Percentiles rank a stretch among this genome's conserved stretches.
Conservation (phyloP, 2,888 invertebrate species). For the Cordilura impudica region DNA sequence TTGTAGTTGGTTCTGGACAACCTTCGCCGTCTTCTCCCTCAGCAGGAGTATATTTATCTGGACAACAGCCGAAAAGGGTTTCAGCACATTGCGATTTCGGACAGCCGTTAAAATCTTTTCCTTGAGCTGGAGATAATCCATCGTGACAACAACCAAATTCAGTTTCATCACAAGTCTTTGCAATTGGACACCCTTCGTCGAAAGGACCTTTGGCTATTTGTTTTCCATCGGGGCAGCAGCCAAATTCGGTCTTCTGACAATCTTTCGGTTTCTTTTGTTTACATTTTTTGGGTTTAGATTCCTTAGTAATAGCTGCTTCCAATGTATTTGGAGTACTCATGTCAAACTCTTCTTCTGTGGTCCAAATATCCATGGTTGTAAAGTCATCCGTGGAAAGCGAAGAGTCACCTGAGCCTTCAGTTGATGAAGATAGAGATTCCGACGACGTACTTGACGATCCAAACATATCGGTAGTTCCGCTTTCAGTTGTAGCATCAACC, state of each 20-base stretch:
- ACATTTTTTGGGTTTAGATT: conserved; percentile 80
- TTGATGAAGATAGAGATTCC: conserved; percentile 27
- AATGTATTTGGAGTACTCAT: conserved; percentile 81
- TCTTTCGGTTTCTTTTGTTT: conserved; percentile 79
- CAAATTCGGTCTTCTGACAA: conserved; percentile 84
- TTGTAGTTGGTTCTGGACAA: conserved; percentile 83
- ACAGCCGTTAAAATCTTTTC: conserved; percentile 86
- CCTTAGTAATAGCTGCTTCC: conserved; percentile 79
- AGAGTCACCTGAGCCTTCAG: conserved; percentile 65
- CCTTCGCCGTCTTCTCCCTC: conserved; percentile 89
- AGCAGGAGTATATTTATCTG: conserved; percentile 86
- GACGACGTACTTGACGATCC: background rate
- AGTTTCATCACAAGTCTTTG: conserved; percentile 87
- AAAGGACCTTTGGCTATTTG: conserved; percentile 90
- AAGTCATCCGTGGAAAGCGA: conserved; percentile 67
- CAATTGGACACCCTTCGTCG: conserved; percentile 86
- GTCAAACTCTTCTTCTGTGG: conserved; percentile 75
- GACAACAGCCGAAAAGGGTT: conserved; percentile 92
- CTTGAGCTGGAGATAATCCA: conserved; percentile 87
- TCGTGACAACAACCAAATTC: conserved; percentile 90
- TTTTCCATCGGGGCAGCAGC: conserved; percentile 91
- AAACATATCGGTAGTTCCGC: background rate
- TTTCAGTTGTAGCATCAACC: conserved; percentile 42
- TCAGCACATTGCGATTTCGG: conserved; percentile 85
- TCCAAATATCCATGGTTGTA: conserved; percentile 76